Base-by-base conservation (phyloP, 92 coral and sea anemone species). In the Epizoanthus ramosus region DNA sequence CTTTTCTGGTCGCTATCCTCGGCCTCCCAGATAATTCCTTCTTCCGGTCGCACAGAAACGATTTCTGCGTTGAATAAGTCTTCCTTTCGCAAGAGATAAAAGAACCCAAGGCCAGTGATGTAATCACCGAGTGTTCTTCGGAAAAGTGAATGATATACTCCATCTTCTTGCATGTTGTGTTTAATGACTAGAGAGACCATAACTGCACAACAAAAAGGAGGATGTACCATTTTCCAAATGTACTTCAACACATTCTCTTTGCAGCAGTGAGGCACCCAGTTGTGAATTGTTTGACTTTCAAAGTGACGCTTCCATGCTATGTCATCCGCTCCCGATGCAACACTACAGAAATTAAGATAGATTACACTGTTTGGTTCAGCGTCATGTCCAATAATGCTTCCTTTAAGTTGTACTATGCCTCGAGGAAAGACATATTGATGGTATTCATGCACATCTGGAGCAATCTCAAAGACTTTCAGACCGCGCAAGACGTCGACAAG, bases 401-500 rank as follows among this genome's bases (percentile, higher is more conserved):
- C 45, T 13, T 21, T 25, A 14, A 2, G 3, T 23, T 0, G 2
- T 53, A 0, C 4, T 73, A 73, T 22, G 21, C 39, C 24, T 24
- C 2, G 9, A 8, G 76, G 76, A 45, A 71, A 71, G 37, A 75
- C 13, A 28, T 57, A 75, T 10, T 75, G 5, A 31, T 75, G 81
- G 43, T 75, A 75, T 18, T n/a, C 5, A 2, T 56, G 67, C 56
- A 75, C 81, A 5, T 57, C 22, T 6, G 57, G 43, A 75, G 57
- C 82, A 5, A 14, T 77, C 68, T 77, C 82, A 60, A 77, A 59
- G 6, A 77, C 70, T 9, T 6, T n/a, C 6, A 77, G 3, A 12
- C n/a, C n/a, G n/a, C 18, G 39, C 16, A 77, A 1, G 5, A 8
- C 8, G 0, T 1, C 0, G 83, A 59, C 83, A 17, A 56, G 83